A percentile compares a stretch with the other conserved stretches of the same genome.
Conservation (phyloP, 2,113 vertebrate species). For the Heterotis niloticus region DNA sequence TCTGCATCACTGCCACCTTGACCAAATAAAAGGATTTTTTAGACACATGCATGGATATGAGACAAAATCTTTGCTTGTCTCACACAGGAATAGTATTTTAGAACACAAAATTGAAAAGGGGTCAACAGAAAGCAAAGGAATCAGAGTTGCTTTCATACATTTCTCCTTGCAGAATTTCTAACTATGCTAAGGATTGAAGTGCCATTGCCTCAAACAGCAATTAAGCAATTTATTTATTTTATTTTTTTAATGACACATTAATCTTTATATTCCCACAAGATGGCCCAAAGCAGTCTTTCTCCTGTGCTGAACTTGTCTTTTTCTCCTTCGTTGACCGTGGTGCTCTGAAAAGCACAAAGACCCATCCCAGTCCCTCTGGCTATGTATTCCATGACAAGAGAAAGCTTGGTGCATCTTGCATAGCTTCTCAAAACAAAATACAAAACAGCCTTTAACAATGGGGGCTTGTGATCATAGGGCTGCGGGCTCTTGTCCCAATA, state of each 20-base stretch:
- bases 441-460: background rate
- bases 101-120: too few relatives aligned
- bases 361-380: background rate
- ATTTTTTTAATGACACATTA: constrained; percentile 43
- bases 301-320: background rate
- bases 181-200: constrained; percentile 41
- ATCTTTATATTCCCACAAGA: constrained; percentile 44
- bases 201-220: constrained; percentile 55
- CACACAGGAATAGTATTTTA: too few relatives aligned
- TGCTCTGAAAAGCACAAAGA: background rate
- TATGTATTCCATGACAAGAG: background rate
- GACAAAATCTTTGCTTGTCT: too few relatives aligned
- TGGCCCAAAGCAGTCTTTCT: constrained; percentile 33
- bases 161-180: constrained; percentile 44
- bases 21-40: too few relatives aligned
- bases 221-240: constrained; percentile 48
- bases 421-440: background rate
- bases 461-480: background rate
- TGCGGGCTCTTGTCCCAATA: background rate
- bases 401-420: background rate
- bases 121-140: too few relatives aligned
- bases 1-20: too few relatives aligned
- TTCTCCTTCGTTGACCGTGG: constrained; percentile 2
- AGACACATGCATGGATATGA: too few relatives aligned
- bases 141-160: constrained; percentile 45